phyloP scores from a whole-genome alignment of 2,797 vertebrate species.

The Pitangus sulphuratus region DNA sequence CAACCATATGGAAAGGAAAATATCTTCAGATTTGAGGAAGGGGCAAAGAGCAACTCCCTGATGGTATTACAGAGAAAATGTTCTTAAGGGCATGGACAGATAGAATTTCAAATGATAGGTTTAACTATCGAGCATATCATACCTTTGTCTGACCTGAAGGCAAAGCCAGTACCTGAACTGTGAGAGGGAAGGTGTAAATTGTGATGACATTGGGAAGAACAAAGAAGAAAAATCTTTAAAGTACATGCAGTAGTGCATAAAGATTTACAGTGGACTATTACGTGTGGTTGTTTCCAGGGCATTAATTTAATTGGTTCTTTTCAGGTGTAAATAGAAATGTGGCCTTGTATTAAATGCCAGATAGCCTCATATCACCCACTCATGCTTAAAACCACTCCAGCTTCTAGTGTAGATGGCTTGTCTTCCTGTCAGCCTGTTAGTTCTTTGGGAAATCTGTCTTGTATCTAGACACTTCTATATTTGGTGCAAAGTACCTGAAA shows the following conservation, averaged over 20 bases:
- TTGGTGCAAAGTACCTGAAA: background rate
- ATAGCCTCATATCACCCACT: background rate
- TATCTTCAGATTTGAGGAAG: background rate
- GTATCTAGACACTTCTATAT: background rate
- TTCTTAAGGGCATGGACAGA: background rate
- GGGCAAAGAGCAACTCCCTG: background rate
- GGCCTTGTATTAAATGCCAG: background rate
- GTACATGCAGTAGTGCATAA: background rate
- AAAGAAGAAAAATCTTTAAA: background rate
- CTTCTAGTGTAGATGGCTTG: background rate
- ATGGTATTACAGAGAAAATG: background rate
- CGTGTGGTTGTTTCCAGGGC: background rate
- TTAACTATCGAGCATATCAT: background rate
- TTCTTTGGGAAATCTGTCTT: background rate
- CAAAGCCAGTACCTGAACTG: background rate
- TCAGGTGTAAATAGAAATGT: background rate
- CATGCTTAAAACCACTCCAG: background rate
- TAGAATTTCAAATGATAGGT: background rate
- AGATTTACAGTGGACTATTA: background rate
- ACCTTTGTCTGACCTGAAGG: background rate
- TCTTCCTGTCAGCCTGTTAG: background rate
- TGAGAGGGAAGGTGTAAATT: background rate
- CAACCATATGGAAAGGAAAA: background rate
- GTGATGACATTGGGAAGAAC: background rate
- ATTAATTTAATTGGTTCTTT: conserved; percentile 3